Conservation (phyloP, 2,888 invertebrate species). For the Cistogaster globosa region DNA sequence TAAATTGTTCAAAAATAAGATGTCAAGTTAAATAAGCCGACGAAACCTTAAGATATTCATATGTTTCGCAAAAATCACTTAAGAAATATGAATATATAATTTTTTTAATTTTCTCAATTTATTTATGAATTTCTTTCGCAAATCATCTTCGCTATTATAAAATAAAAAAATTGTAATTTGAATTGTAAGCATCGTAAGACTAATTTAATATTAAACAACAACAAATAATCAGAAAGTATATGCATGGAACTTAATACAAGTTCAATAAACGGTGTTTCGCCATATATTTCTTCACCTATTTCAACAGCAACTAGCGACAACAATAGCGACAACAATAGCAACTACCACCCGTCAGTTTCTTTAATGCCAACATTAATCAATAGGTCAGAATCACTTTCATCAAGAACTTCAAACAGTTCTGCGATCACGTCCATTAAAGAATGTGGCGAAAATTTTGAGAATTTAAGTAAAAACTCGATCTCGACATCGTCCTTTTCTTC, state of each 20-base stretch:
- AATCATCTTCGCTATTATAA: no score
- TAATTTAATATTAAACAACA: constrained; percentile 46
- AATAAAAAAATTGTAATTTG: neutral
- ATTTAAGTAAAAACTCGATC: constrained; percentile 1
- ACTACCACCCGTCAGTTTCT: neutral
- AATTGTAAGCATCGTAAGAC: constrained; percentile 38
- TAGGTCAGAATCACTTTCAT: constrained; percentile 48
- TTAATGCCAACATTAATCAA: constrained; percentile 33
- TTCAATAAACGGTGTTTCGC: constrained; percentile 42
- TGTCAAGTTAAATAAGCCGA: constrained; percentile 1
- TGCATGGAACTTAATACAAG: constrained; percentile 59
- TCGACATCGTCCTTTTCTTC: constrained; percentile 5
- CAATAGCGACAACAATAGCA: neutral
- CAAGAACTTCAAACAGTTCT: constrained; percentile 34
- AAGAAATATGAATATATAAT: neutral
- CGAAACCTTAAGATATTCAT: no score
- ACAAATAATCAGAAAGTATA: constrained; percentile 16
- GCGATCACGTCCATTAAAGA: constrained; percentile 35
- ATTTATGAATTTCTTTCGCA: no score
- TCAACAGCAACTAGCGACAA: neutral
- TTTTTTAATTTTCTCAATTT: neutral
- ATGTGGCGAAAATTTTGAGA: constrained; percentile 46
- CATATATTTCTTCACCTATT: neutral
- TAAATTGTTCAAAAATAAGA: constrained; percentile 23
- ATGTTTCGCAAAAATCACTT: no score